phyloP scores from a whole-genome alignment of 1,140 invertebrate genomes.

The Euwallacea similis region DNA sequence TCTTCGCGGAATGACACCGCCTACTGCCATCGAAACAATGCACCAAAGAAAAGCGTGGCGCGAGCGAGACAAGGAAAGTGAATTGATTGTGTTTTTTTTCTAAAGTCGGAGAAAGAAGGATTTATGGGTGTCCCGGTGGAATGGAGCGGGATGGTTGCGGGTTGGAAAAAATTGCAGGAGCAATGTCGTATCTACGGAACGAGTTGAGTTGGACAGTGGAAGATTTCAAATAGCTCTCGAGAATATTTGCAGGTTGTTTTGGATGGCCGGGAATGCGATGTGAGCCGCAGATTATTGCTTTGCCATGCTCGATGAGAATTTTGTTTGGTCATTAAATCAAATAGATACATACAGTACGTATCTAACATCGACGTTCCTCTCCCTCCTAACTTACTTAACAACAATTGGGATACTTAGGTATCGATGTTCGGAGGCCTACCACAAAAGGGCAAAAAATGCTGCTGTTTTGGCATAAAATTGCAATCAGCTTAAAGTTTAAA shows the following conservation, averaged over 20 bases:
- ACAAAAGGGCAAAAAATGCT: no score
- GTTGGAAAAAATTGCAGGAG: neutral
- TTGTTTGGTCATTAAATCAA: no score
- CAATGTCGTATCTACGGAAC: neutral
- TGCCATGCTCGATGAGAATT: no score
- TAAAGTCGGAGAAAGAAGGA: constrained; percentile 23
- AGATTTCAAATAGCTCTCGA: neutral
- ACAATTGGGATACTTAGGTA: no score
- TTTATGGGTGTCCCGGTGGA: constrained; percentile 17
- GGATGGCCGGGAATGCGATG: no score
- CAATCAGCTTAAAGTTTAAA: no score
- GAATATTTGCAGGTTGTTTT: neutral
- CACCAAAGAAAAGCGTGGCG: constrained; percentile 31
- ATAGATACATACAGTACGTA: no score
- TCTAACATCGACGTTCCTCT: no score
- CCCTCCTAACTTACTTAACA: no score
- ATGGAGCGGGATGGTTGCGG: constrained; percentile 20
- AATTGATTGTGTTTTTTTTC: constrained; percentile 35
- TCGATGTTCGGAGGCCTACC: no score
- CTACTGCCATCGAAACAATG: constrained; percentile 35
- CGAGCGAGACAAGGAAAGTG: constrained; percentile 37
- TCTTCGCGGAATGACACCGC: constrained; percentile 32
- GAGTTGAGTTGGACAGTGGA: neutral
- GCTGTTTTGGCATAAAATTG: no score
- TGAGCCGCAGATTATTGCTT: no score